These are phyloP conservation scores for Aramus guarauna DNA, from an alignment of 2,113 vertebrate species.

Conservation along the genomic window DNA sequence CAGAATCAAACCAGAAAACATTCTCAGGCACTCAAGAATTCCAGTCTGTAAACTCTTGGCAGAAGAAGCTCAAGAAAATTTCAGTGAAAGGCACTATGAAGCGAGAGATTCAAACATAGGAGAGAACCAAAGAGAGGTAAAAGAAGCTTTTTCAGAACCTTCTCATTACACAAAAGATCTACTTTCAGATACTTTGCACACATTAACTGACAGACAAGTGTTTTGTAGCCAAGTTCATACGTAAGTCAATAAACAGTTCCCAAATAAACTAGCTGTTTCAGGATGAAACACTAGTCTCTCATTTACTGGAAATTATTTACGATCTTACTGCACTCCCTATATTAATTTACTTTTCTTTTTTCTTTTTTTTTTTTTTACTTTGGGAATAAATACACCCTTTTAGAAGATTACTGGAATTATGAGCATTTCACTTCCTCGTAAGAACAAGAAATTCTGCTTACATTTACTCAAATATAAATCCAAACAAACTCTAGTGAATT, in stretches of 20 bases:
- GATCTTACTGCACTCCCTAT: background rate
- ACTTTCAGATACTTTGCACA: background rate
- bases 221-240: background rate
- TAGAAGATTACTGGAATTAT: background rate
- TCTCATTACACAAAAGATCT: background rate
- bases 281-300: background rate
- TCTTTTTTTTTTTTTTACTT: background rate
- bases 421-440: background rate
- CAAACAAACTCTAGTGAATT: background rate
- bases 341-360: background rate
- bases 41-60: background rate
- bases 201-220: background rate
- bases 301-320: background rate
- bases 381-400: background rate
- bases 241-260: background rate
- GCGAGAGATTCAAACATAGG: background rate
- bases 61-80: background rate
- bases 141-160: background rate
- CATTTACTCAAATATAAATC: background rate
- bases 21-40: background rate
- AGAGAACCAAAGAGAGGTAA: background rate
- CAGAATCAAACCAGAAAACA: background rate
- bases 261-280: background rate
- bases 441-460: background rate
- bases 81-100: background rate